These are phyloP conservation scores for Caenorhabditis afra DNA, from an alignment of 2,888 invertebrate genomes.

Conservation along the genomic window DNA sequence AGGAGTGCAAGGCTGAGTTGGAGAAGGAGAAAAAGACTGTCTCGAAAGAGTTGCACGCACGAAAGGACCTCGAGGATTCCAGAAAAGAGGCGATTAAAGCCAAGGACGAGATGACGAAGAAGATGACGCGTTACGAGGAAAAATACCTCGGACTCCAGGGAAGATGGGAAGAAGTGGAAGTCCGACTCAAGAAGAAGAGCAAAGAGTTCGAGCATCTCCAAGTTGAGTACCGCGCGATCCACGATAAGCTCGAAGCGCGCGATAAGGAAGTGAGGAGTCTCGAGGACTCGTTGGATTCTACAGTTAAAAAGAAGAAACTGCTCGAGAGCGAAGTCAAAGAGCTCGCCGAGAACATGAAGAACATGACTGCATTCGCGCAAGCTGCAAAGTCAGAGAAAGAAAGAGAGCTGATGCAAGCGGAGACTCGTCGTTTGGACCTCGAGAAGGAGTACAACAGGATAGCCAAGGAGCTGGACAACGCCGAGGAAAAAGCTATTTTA, in stretches of 20 bases:
- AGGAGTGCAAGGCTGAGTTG: too few relatives aligned
- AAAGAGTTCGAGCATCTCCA: constrained; percentile 33
- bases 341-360: constrained; percentile 17
- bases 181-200: constrained; percentile 8
- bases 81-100: constrained; percentile 26
- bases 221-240: too few relatives aligned
- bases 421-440: background rate
- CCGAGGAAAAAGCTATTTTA: too few relatives aligned
- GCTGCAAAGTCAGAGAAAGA: background rate
- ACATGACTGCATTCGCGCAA: background rate
- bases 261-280: too few relatives aligned
- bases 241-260: too few relatives aligned
- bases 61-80: too few relatives aligned
- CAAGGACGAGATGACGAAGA: constrained; percentile 29
- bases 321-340: constrained; percentile 43
- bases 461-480: too few relatives aligned
- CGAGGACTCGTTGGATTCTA: too few relatives aligned
- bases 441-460: too few relatives aligned
- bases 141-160: background rate
- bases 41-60: too few relatives aligned
- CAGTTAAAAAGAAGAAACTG: background rate
- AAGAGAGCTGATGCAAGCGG: background rate
- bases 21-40: constrained; percentile 24
- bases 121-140: background rate
- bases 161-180: constrained; percentile 23